Evolutionary conservation across 2,113 vertebrate species (phyloP).

Genomic region (Anhinga anhinga): DNA sequence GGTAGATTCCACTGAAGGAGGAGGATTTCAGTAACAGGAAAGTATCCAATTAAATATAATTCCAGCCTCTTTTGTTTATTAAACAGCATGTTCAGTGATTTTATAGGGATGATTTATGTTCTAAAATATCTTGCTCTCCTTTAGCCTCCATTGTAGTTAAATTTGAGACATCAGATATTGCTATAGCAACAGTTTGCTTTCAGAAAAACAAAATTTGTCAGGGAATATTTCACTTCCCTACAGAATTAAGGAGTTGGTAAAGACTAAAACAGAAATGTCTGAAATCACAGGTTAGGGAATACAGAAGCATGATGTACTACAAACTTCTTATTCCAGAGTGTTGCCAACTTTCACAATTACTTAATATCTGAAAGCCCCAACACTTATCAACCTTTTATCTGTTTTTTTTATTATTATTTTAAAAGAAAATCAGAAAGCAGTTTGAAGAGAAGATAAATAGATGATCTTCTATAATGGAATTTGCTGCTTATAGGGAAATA

Average conservation of each 20-base stretch:
- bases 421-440: background rate
- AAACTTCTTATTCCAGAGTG: background rate
- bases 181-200: slow-evolving; percentile 47
- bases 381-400: background rate
- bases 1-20: background rate
- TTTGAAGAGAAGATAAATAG: background rate
- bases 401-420: background rate
- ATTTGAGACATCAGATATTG: background rate
- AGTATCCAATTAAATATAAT: background rate
- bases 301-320: background rate
- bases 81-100: background rate
- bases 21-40: background rate
- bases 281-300: slow-evolving; percentile 39
- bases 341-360: background rate
- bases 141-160: slow-evolving; percentile 4
- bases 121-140: background rate
- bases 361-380: background rate
- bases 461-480: background rate
- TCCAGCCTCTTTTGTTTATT: background rate
- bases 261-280: background rate
- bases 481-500: background rate
- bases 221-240: slow-evolving; percentile 25
- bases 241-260: slow-evolving; percentile 14
- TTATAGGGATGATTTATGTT: background rate
- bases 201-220: slow-evolving; percentile 29